phyloP scores from a whole-genome alignment of 2,888 invertebrate genomes.

The Notodonta dromedarius region DNA sequence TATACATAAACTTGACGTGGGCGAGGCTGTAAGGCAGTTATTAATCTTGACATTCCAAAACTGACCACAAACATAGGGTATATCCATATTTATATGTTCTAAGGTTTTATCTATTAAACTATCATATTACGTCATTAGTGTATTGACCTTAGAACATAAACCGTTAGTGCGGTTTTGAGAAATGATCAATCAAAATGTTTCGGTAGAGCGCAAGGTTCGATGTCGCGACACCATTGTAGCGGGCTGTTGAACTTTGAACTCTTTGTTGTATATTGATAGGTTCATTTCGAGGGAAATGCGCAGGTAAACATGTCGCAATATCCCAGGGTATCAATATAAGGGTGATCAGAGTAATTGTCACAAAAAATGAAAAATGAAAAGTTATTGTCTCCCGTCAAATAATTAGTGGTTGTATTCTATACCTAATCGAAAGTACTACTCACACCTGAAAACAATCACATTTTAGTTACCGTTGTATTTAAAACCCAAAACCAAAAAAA shows the following conservation, averaged over 20 bases:
- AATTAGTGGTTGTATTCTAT: too few species aligned
- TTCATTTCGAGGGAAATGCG: not conserved
- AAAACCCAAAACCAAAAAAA: too few species aligned
- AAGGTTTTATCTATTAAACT: slow-evolving; percentile 4
- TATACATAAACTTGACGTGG: not conserved
- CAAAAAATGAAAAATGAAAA: too few species aligned
- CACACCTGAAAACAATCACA: too few species aligned
- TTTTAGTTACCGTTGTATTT: too few species aligned
- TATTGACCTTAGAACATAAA: slow-evolving; percentile 6
- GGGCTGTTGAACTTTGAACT: slow-evolving; percentile 7
- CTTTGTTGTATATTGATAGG: not conserved
- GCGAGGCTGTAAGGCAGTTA: not conserved
- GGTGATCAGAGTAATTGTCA: too few species aligned
- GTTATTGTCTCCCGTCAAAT: too few species aligned
- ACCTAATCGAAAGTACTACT: too few species aligned
- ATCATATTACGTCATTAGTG: not conserved
- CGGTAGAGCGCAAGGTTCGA: slow-evolving; percentile 3
- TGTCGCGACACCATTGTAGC: slow-evolving; percentile 1
- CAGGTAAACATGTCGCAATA: not conserved
- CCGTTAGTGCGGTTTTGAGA: slow-evolving; percentile 6
- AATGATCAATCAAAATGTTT: slow-evolving; percentile 7
- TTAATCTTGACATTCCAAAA: not conserved
- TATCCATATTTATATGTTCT: not conserved
- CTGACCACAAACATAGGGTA: not conserved
- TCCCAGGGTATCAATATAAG: too few species aligned